phyloP scores from a whole-genome alignment of 2,888 invertebrate species.

The Andrena bicolor region DNA sequence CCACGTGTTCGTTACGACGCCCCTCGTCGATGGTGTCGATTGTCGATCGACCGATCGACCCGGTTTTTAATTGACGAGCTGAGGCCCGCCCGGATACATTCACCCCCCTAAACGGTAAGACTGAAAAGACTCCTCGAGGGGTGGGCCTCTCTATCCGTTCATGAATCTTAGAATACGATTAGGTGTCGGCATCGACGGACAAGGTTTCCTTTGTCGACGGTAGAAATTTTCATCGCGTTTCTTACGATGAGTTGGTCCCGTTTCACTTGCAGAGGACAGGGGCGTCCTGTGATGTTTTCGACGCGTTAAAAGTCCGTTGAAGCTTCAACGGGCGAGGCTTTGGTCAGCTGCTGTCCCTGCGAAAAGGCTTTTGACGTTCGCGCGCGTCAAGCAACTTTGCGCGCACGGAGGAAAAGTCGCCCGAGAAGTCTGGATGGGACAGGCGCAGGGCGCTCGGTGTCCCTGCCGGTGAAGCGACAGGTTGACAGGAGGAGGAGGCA shows the following conservation, averaged over 20 bases:
- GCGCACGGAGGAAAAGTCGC: too few species aligned
- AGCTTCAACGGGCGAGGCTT: background rate
- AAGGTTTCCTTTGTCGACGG: constrained; percentile 67
- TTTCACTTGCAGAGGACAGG: background rate
- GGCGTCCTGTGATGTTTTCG: background rate
- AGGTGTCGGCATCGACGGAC: constrained; percentile 42
- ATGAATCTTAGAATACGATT: constrained; percentile 53
- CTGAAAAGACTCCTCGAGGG: constrained; percentile 72
- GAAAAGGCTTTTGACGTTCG: constrained; percentile 11
- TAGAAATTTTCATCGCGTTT: constrained; percentile 70
- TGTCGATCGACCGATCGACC: constrained; percentile 36
- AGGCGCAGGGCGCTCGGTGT: background rate
- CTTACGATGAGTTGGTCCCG: constrained; percentile 8
- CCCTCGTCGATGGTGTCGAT: constrained; percentile 14
- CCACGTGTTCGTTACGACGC: background rate
- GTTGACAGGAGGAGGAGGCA: constrained; percentile 24
- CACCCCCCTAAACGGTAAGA: constrained; percentile 72
- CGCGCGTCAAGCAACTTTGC: background rate
- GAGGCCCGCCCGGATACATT: constrained; percentile 60
- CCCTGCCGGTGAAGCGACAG: constrained; percentile 22
- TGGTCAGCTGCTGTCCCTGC: background rate
- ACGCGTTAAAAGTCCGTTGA: background rate
- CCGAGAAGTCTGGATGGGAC: background rate
- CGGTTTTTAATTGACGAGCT: constrained; percentile 39
- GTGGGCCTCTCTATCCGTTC: constrained; percentile 63